Evolutionary conservation across 1,140 invertebrate species (phyloP).

Genomic region (Rhagoletis zephyria): DNA sequence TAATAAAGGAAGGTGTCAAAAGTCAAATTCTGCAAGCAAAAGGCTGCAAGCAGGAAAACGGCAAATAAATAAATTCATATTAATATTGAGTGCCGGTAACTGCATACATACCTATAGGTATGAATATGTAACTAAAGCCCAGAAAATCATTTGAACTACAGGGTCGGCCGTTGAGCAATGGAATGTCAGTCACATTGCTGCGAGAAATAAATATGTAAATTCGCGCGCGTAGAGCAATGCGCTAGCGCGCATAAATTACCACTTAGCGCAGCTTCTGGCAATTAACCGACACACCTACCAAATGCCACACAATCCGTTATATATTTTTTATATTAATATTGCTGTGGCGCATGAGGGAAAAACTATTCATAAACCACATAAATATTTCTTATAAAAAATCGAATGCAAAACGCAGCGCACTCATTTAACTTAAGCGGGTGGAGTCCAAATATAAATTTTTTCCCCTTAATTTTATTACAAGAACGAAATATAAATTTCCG

Average conservation of each 20-base stretch:
- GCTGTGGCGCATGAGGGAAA: too few relatives aligned
- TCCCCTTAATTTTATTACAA: background rate
- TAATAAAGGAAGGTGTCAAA: conserved; percentile 54
- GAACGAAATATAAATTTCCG: background rate
- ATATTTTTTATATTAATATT: too few relatives aligned
- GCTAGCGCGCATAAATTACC: conserved; percentile 52
- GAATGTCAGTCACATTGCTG: background rate
- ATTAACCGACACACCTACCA: conserved; percentile 48
- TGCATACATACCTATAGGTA: background rate
- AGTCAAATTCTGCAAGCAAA: conserved; percentile 43
- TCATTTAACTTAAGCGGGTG: background rate
- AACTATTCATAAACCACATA: background rate
- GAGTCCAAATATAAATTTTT: background rate
- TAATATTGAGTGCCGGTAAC: background rate
- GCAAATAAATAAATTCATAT: conserved; percentile 24
- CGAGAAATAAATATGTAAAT: background rate
- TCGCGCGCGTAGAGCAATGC: background rate
- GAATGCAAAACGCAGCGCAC: background rate
- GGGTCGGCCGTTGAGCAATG: background rate
- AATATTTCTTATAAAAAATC: background rate
- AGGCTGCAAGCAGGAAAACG: background rate
- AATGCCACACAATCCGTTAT: conserved; percentile 29
- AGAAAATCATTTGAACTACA: conserved; percentile 12
- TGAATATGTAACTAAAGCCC: background rate
- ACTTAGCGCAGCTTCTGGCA: conserved; percentile 53